Conservation (phyloP, 2,888 invertebrate species). For the Conus canariensis region DNA sequence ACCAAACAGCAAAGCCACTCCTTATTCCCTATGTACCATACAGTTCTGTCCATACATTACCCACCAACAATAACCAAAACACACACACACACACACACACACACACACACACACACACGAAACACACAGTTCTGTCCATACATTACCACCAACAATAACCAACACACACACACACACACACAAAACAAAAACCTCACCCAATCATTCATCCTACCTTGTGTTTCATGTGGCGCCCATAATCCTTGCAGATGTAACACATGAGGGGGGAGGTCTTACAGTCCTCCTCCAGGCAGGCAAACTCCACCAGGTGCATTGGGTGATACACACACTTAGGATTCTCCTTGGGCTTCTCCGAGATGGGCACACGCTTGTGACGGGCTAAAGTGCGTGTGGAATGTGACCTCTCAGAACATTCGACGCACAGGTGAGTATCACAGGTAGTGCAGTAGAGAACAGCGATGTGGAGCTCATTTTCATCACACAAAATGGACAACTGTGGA, state of each 20-base stretch:
- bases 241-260: conserved; percentile 83
- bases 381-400: conserved; percentile 82
- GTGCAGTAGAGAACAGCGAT: conserved; percentile 82
- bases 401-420: conserved; percentile 81
- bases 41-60: too few relatives aligned
- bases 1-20: too few relatives aligned
- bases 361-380: conserved; percentile 81
- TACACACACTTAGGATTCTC: conserved; percentile 82
- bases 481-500: conserved; percentile 78
- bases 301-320: conserved; percentile 82
- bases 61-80: too few relatives aligned
- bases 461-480: conserved; percentile 82
- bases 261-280: conserved; percentile 81
- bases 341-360: conserved; percentile 82
- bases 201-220: conserved; percentile 79
- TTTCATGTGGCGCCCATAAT: conserved; percentile 82
- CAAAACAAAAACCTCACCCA: too few relatives aligned
- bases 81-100: too few relatives aligned
- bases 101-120: too few relatives aligned
- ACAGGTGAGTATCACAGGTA: conserved; percentile 82
- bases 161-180: too few relatives aligned
- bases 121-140: too few relatives aligned
- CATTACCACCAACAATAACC: too few relatives aligned
- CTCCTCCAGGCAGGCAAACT: conserved; percentile 82
- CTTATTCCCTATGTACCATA: too few relatives aligned